Evolutionary conservation across 92 coral and sea anemone species (phyloP), one percentile per base, ranked within the genome.

Genomic region (Isaurus tuberculatus): DNA sequence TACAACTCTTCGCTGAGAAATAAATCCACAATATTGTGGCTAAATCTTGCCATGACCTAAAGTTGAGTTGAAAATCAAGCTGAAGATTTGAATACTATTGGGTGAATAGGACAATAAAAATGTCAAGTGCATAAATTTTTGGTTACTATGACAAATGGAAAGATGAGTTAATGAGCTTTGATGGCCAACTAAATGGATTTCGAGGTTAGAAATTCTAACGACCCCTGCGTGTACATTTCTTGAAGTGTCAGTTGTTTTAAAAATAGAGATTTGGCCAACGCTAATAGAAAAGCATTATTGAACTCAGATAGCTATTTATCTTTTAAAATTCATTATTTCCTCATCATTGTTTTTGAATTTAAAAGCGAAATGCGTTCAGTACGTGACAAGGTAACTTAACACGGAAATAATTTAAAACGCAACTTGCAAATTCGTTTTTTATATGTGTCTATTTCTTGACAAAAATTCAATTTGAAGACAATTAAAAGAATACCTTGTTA

Each of bases 101-200:
- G 34, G 23, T 58, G 82, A 67, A 25, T 20, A 16, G 57, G 5
- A 10, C 20, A 61, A 31, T 57, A 10, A 13, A 15, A 51, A 69
- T 77, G 82, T 33, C 82, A 58, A 31, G 32, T 33, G 61, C 66
- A 33, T 14, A 27, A 55, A 53, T 33, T 51, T 75, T 51, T 51
- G 57, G 82, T 77, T 77, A 70, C 70, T 77, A 77, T 22, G 82
- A 77, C 82, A 37, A 32, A 32, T 30, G 13, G 31, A 53, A 51
- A 48, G 17, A 42, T 51, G 49, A 55, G 8, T 55, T 55, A 77
- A 77, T 23, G 70, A 58, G 46, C 46, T 75, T 55, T 53, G 46
- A 53, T 75, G 20, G 68, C 32, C 19, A 20, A 53, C 40, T 74
- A 74, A 74, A 31, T 74, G 80, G 65, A 55, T 74, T 75, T 75